Evolutionary conservation across 2,113 vertebrate genomes (phyloP), one percentile per base, ranked within the genome.

Genomic region (Malurus alboscapulatus): DNA sequence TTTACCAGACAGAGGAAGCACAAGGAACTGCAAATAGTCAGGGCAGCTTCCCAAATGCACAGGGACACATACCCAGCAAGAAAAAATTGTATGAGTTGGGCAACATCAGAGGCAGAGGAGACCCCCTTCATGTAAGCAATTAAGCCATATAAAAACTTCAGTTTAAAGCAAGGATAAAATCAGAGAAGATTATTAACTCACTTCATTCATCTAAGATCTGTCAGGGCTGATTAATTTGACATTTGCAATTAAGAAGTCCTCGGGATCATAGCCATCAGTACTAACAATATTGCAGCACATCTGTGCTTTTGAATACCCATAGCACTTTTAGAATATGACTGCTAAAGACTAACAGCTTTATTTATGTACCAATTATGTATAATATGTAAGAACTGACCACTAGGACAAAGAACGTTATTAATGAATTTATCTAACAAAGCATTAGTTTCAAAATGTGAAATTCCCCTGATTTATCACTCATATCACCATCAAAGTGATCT

Each of bases 121-220:
- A 34, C 1, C 2, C 12, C 2, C 3, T 44, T 34, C 4, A 1
- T 20, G 6, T 17, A 14, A 53, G 36, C 1, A 2, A 7, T 14
- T 29, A 24, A 47, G 47, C 12, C 29, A 27, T 1, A 0, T 42
- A 59, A 68, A 19, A 59, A 63, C 30, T 16, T 47, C 10, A n/a
- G 8, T 32, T 2, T 3, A 12, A 76, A 80, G 27, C 6, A 63
- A 77, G 12, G 36, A 51, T 38, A 53, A 59, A 76, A 72, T 12
- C 18, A n/a, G 10, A 62, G n/a, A 53, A 48, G 14, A 32, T n/a
- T 2, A 54, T 8, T 54, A 50, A 7, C 4, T 25, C 7, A 22
- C 21, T 73, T 50, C 12, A 40, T 4, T 68, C 30, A 53, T 36
- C 17, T 26, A 53, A 87, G 34, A 25, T 14, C 12, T 73, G 18